Evolutionary conservation across 1,140 invertebrate genomes (phyloP).

Genomic region (Drosophila kikkawai): DNA sequence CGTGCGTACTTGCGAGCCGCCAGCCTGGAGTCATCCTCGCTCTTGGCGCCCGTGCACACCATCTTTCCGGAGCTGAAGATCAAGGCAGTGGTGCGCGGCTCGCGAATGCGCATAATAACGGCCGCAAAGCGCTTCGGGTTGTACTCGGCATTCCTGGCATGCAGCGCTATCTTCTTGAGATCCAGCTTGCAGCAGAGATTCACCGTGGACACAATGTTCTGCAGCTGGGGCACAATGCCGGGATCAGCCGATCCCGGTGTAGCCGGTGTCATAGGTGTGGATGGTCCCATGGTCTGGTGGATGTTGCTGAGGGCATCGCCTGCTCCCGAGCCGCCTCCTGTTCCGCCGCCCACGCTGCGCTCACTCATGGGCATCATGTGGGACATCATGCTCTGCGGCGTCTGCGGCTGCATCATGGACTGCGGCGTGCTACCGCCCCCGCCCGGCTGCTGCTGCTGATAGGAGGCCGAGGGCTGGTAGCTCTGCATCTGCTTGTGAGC

Average conservation of each 20-base stretch:
- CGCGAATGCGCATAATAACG: conserved; percentile 99
- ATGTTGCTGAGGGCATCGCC: conserved; percentile 85
- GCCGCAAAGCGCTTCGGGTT: conserved; percentile 99
- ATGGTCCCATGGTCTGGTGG: conserved; percentile 89
- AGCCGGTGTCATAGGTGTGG: conserved; percentile 96
- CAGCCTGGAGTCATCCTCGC: conserved; percentile 98
- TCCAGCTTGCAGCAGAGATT: conserved; percentile 98
- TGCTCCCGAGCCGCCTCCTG: conserved; percentile 59
- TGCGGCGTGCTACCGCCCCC: conserved; percentile 89
- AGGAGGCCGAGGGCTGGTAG: conserved; percentile 61
- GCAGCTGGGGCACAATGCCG: conserved; percentile 96
- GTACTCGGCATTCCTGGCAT: conserved; percentile 99
- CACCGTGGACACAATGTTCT: conserved; percentile 99
- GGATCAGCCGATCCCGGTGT: conserved; percentile 97
- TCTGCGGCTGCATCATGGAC: conserved; percentile 93
- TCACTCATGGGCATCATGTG: conserved; percentile 90
- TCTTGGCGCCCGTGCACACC: conserved; percentile 99
- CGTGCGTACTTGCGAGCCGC: conserved; percentile 99
- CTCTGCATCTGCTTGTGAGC: conserved; percentile 89
- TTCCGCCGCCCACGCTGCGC: conserved; percentile 73
- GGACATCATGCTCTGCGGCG: conserved; percentile 95
- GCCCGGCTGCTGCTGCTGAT: conserved; percentile 86
- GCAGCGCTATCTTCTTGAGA: conserved; percentile 98
- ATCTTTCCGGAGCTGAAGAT: conserved; percentile 99
- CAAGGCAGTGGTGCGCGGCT: conserved; percentile 98